Percentiles rank a stretch among this genome's conserved stretches.
Conservation (phyloP, 2,888 invertebrate genomes). For the Chrysolina americana region DNA sequence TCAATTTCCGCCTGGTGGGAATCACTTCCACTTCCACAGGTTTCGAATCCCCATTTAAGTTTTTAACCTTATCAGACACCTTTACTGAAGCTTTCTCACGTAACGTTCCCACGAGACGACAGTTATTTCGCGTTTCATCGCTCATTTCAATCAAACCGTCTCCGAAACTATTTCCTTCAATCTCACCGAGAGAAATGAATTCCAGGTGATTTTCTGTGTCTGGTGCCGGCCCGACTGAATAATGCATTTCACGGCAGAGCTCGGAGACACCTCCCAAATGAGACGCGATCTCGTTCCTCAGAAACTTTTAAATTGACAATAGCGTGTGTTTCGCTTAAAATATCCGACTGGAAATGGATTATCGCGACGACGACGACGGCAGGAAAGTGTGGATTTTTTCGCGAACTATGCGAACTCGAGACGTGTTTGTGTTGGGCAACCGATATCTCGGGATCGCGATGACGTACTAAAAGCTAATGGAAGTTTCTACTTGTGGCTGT, state of each 20-base stretch:
- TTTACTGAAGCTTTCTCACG: no score
- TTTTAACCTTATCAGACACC: no score
- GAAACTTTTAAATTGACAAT: not conserved
- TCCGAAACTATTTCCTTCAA: slow-evolving; percentile 1
- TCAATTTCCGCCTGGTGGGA: no score
- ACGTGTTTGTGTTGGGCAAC: slow-evolving; percentile 3
- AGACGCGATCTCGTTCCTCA: not conserved
- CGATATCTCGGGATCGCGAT: not conserved
- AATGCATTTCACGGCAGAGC: slow-evolving; percentile 29
- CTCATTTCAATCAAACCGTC: not conserved
- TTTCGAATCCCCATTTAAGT: no score
- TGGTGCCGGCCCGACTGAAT: slow-evolving; percentile 26
- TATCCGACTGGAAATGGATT: not conserved
- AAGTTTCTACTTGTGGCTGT: slow-evolving; percentile 13
- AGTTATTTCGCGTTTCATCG: not conserved
- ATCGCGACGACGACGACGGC: not conserved
- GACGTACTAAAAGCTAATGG: slow-evolving; percentile 10
- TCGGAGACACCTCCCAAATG: slow-evolving; percentile 8
- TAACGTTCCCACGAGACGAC: no score
- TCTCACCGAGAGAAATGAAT: not conserved
- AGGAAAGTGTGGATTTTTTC: not conserved
- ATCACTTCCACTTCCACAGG: no score
- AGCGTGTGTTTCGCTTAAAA: not conserved
- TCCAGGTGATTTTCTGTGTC: slow-evolving; percentile 5
- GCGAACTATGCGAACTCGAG: not conserved